A percentile compares a stretch with the other conserved stretches of the same genome.
These are phyloP conservation scores for Probosciger aterrimus DNA, from an alignment of 2,113 vertebrate genomes.

Conservation along the genomic window DNA sequence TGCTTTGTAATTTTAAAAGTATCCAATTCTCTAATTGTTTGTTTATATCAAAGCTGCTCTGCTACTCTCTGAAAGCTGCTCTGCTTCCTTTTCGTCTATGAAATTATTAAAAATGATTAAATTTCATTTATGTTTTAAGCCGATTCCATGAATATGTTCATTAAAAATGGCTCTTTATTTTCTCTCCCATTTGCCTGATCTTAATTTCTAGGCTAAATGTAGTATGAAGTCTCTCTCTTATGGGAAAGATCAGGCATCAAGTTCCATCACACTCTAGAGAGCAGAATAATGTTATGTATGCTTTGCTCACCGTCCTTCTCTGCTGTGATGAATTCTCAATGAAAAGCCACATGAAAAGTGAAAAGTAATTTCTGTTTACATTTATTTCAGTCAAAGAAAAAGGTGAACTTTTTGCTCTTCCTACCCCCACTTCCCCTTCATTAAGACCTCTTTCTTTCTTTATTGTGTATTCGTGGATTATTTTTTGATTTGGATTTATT, in stretches of 20 bases:
- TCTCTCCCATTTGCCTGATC: neutral
- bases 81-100: neutral
- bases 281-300: neutral
- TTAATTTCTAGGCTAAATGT: neutral
- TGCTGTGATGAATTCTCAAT: neutral
- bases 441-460: neutral
- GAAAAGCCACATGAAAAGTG: neutral
- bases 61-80: neutral
- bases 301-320: neutral
- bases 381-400: neutral
- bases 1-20: neutral
- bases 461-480: neutral
- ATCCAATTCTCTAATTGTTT: neutral
- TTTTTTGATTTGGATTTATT: neutral
- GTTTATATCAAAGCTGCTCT: neutral
- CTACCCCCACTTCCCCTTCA: neutral
- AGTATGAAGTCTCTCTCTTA: neutral
- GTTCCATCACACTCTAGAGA: neutral
- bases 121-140: neutral
- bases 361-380: neutral
- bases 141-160: neutral
- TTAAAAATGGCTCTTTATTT: neutral
- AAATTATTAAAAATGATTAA: neutral
- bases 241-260: neutral
- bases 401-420: neutral